Evolutionary conservation across 2,797 vertebrate genomes (phyloP).

Genomic region (Propithecus perrieri): DNA sequence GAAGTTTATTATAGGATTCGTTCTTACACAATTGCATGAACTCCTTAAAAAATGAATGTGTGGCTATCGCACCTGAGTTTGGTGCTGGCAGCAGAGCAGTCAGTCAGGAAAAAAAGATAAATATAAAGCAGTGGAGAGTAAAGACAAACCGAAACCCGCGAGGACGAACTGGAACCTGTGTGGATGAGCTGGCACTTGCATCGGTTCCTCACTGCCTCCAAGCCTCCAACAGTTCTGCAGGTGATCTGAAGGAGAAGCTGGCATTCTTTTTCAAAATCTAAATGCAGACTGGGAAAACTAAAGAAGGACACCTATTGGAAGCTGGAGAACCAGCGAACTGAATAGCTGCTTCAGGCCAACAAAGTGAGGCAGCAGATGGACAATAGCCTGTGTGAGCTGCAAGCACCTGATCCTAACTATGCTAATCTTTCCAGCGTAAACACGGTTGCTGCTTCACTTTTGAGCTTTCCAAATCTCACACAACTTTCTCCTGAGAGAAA

Average conservation of each 20-base stretch:
- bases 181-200: neutral
- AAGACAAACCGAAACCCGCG: no score
- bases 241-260: neutral
- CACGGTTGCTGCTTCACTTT: neutral
- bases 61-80: neutral
- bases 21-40: neutral
- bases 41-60: neutral
- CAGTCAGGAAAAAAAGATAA: neutral
- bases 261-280: no score
- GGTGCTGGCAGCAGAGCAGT: neutral
- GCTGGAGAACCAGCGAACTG: no score
- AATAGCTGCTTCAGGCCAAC: neutral
- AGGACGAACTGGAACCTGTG: neutral
- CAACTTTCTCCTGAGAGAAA: neutral
- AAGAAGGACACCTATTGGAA: neutral
- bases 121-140: neutral
- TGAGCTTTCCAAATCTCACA: neutral
- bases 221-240: neutral
- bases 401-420: neutral
- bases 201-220: neutral
- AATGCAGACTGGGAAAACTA: neutral
- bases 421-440: neutral
- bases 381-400: neutral
- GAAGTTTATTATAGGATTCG: neutral
- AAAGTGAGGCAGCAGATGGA: neutral